Conservation (phyloP, 2,797 vertebrate species). For the Buceros bicornis region DNA sequence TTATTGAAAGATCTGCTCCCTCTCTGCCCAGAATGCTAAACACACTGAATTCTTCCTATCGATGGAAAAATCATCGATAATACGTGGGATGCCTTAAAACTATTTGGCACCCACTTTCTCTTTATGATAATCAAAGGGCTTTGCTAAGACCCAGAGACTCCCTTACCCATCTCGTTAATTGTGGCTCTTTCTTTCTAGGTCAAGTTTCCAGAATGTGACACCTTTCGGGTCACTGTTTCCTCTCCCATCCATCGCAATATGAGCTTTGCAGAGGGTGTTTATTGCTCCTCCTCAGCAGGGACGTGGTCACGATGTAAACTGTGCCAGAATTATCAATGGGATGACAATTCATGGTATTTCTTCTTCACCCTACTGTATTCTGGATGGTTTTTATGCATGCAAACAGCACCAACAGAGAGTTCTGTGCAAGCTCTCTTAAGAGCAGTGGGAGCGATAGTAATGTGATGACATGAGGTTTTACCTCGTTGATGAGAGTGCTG, state of each 20-base stretch:
- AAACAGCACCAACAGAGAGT: not conserved
- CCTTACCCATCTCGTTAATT: constrained; percentile 23
- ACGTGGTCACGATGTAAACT: not conserved
- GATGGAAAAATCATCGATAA: not conserved
- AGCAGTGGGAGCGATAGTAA: not conserved
- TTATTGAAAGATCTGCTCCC: constrained; percentile 49
- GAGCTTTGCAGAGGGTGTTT: constrained; percentile 49
- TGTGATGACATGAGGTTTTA: not conserved
- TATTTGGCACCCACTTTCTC: not conserved
- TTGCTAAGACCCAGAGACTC: not conserved
- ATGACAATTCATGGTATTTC: constrained; percentile 36
- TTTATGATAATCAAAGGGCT: constrained; percentile 23
- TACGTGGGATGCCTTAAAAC: not conserved
- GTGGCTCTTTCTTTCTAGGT: constrained; percentile 38
- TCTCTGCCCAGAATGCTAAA: constrained; percentile 42
- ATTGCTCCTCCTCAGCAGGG: constrained; percentile 11
- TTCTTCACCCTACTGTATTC: not conserved
- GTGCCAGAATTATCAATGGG: not conserved
- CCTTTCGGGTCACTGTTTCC: not conserved
- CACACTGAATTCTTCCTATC: not conserved
- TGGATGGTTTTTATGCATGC: not conserved
- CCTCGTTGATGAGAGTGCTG: rapidly evolving
- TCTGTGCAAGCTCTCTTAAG: not conserved
- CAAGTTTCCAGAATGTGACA: constrained; percentile 61
- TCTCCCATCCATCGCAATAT: not conserved